A percentile compares a stretch with the other conserved stretches of the same genome.
These are phyloP conservation scores for Anomalospiza imberbis DNA, from an alignment of 2,797 vertebrate species.

Conservation along the genomic window DNA sequence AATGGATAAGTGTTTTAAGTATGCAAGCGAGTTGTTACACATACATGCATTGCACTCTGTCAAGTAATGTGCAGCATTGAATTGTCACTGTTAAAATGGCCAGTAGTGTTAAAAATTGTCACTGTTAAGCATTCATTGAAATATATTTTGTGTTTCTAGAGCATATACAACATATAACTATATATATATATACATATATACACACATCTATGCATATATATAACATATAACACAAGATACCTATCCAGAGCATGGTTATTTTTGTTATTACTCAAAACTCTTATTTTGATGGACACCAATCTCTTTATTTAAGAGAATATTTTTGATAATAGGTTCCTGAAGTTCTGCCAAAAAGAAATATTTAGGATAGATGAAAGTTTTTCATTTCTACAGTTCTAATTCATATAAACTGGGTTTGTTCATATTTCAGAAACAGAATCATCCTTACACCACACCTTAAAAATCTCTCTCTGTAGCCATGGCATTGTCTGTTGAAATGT, in stretches of 20 bases:
- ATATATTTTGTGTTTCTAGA: neutral
- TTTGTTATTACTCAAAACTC: neutral
- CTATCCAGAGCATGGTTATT: neutral
- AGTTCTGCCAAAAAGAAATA: neutral
- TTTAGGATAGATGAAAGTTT: neutral
- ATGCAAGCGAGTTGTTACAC: neutral
- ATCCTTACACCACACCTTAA: neutral
- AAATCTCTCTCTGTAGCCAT: neutral
- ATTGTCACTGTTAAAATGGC: neutral
- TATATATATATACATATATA: neutral
- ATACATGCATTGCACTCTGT: neutral
- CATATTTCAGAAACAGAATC: neutral
- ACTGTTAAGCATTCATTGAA: neutral
- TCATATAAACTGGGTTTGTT: neutral
- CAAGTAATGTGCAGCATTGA: neutral
- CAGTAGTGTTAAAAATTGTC: neutral
- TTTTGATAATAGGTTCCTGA: neutral
- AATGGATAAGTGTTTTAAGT: constrained; percentile 2
- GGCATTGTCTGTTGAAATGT: neutral
- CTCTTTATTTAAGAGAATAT: neutral
- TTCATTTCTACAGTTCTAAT: neutral
- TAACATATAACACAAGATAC: neutral
- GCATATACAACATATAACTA: neutral
- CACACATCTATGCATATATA: neutral
- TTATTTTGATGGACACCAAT: neutral